Conservation (phyloP, 2,888 invertebrate species). For the Mythimna albipuncta region DNA sequence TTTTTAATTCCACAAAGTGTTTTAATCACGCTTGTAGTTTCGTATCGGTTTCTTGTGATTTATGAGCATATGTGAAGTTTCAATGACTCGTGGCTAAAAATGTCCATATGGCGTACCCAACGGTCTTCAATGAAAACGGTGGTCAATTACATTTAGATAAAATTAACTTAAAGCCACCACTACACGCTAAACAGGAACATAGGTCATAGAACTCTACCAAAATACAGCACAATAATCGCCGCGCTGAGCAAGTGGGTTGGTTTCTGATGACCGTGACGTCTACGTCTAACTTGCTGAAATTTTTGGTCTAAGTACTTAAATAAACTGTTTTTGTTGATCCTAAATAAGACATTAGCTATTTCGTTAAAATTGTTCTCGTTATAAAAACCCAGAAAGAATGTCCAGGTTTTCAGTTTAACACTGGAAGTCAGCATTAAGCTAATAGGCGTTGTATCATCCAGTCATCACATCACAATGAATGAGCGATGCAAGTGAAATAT, state of each 20-base stretch:
- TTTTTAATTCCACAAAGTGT: constrained; percentile 34
- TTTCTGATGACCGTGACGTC: constrained; percentile 29
- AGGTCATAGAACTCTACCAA: constrained; percentile 2
- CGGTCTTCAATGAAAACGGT: background rate
- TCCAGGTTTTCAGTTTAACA: constrained; percentile 14
- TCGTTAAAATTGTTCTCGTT: constrained; percentile 8
- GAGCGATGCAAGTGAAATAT: constrained; percentile 70
- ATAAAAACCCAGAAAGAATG: constrained; percentile 1
- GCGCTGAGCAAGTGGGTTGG: constrained; percentile 26
- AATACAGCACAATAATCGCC: constrained; percentile 20
- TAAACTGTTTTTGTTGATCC: background rate
- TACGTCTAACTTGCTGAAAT: constrained; percentile 1
- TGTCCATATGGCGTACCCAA: background rate
- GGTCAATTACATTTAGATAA: background rate
- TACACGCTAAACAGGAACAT: background rate
- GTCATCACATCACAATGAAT: constrained; percentile 58
- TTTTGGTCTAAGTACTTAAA: background rate
- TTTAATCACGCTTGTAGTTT: constrained; percentile 47
- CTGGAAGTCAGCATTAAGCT: constrained; percentile 44
- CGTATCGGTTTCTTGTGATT: constrained; percentile 45
- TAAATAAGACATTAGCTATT: background rate
- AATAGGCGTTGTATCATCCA: constrained; percentile 57
- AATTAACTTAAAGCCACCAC: background rate
- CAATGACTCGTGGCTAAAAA: constrained; percentile 25
- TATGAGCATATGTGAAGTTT: constrained; percentile 25